phyloP scores from a whole-genome alignment of 2,888 invertebrate genomes.

The Allolobophora icterica region DNA sequence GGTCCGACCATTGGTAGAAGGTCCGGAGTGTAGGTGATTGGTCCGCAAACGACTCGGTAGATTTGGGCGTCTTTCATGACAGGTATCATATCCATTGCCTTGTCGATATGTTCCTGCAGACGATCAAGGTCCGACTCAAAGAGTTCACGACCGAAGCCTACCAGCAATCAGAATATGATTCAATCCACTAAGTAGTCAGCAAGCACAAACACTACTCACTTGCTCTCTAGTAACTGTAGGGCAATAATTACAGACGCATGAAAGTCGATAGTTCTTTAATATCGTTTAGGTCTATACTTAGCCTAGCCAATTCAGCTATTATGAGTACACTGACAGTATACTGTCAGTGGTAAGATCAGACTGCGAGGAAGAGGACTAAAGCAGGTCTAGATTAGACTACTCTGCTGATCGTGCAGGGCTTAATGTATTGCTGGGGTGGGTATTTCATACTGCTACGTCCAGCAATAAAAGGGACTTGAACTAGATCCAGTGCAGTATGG shows the following conservation, averaged over 20 bases:
- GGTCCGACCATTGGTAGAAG: constrained; percentile 65
- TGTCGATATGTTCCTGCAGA: constrained; percentile 58
- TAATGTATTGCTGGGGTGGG: too few relatives aligned
- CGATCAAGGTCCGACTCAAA: constrained; percentile 63
- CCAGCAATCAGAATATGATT: neutral
- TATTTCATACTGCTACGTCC: too few relatives aligned
- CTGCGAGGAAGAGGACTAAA: too few relatives aligned
- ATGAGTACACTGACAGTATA: too few relatives aligned
- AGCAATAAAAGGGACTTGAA: too few relatives aligned
- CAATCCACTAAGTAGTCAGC: neutral
- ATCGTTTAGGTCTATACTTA: too few relatives aligned
- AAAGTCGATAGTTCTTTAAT: too few relatives aligned
- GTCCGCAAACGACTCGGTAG: constrained; percentile 61
- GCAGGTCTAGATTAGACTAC: too few relatives aligned
- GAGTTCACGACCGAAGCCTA: constrained; percentile 65
- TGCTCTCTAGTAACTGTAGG: neutral
- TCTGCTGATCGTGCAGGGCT: too few relatives aligned
- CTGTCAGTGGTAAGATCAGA: too few relatives aligned
- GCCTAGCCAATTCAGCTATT: too few relatives aligned
- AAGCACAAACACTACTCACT: neutral
- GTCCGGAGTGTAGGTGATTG: constrained; percentile 66
- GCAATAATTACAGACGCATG: neutral
- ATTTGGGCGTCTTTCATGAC: constrained; percentile 57
- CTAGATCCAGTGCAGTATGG: too few relatives aligned
- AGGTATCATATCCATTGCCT: constrained; percentile 62